Evolutionary conservation across 2,797 vertebrate genomes (phyloP).

Genomic region (Todus mexicanus): DNA sequence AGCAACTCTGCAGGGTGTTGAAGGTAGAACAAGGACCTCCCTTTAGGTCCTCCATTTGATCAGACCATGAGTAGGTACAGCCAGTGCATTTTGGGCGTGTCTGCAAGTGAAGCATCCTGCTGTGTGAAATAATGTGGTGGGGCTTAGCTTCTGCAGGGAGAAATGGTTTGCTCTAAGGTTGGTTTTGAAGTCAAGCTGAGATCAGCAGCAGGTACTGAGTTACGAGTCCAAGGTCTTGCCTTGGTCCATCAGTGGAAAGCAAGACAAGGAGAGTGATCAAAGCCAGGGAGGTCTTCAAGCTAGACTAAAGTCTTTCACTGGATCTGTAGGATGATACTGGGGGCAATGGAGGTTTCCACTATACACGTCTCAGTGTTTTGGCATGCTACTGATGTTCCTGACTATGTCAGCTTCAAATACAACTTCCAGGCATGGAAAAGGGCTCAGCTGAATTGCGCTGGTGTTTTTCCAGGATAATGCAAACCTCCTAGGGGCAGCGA

Average conservation of each 20-base stretch:
- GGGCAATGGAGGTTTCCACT: neutral
- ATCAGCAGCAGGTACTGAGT: neutral
- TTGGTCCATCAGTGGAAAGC: neutral
- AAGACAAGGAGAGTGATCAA: neutral
- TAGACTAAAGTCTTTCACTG: neutral
- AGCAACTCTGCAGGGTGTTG: neutral
- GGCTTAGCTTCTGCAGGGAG: neutral
- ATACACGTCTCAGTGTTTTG: neutral
- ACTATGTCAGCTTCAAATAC: accelerated
- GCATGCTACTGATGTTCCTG: neutral
- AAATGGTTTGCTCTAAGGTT: neutral
- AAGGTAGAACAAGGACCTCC: neutral
- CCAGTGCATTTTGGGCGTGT: neutral
- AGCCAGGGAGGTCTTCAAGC: neutral
- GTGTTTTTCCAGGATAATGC: neutral
- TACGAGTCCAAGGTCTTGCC: neutral
- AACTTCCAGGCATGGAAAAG: neutral
- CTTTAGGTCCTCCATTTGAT: neutral
- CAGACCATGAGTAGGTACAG: neutral
- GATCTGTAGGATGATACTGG: neutral
- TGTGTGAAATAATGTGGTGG: neutral
- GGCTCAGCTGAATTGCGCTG: neutral
- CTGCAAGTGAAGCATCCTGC: neutral
- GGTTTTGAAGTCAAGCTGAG: neutral
- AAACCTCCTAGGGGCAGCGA: neutral